Evolutionary conservation across 2,888 invertebrate genomes (phyloP), one percentile per base, ranked within the genome.

Genomic region (Hirudinaria manillensis): DNA sequence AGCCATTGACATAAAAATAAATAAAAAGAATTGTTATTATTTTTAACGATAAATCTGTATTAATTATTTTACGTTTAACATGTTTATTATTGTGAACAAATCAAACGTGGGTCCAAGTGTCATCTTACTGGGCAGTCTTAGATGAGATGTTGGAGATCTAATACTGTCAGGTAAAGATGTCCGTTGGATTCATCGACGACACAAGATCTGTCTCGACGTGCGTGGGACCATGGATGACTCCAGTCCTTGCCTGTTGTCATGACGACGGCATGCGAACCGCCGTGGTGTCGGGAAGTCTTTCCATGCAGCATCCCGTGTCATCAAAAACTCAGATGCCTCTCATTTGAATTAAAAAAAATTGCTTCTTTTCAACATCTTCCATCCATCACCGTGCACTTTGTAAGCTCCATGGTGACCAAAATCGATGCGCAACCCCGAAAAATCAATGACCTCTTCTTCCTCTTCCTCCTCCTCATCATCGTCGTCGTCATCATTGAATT

Each of bases 131-230:
- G 74, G 45, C 13, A 36, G 74, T 74, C 55, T 74, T 74, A 68
- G 75, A 70, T 75, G 75, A 24, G 72, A 55, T 55, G 29, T 24
- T 36, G n/a, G 45, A 74, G 36, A 24, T 70, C 75, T 75, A 75
- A 75, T 75, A 75, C 75, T 75, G 75, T 75, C 71, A 75, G 75
- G 75, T 75, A 75, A 75, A 75, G 75, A 75, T 75, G 75, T 75
- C 75, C 55, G 61, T 21, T 27, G 72, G 38, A 72, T 72, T 10
- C 32, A n/a, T 36, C 38, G 27, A 29, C 72, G 6, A 19, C 72
- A 61, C 2, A 61, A 32, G 45, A 0, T 27, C 2, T 32, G 0
- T 27, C 21, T 24, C 10, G n/a, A 45, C 10, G 7, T 3, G 32
- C 70, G 13, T 71, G 29, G 4, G 27, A 16, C 21, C 19, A 71